Base-by-base conservation (phyloP, 2,888 invertebrate genomes). In the Abscondita cerata region DNA sequence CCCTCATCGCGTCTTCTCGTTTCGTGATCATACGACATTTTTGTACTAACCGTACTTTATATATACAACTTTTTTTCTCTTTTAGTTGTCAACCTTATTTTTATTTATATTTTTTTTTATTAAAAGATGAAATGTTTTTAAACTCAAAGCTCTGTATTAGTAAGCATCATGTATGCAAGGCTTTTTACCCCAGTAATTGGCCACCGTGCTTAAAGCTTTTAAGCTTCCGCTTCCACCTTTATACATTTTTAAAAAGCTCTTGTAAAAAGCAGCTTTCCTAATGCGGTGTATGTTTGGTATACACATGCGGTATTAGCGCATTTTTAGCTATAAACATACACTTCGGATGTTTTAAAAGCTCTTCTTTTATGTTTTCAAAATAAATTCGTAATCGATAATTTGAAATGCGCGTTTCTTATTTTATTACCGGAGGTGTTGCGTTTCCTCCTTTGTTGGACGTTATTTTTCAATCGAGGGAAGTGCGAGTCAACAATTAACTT, bases 131-230 rank as follows among this genome's bases (percentile, higher is more conserved):
- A 59, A 59, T 59, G 38, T 56, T 64, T 60, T 55, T 40, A 62
- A 62, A 59, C 52, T 59, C 59, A 61, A 64, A 62, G 58, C 57
- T 59, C 62, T 66, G 68, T 70, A 72, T 72, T 73, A 73, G 69
- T 65, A 70, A 71, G 70, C 78, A 78, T 79, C 78, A 76, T 76
- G 74, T 78, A 78, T 78, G 79, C 78, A 78, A 74, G 76, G 78
- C 79, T 79, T 79, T 80, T 79, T 78, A 79, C 78, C 73, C 68
- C 74, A 73, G 76, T 80, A 79, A 81, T 81, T 81, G 81, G 79
- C 79, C 80, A 80, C 80, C 77, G 77, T 77, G 79, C 80, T 80
- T 80, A 79, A 77, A 80, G 81, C 81, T 81, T 80, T 81, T 81
- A 81, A 79, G 77, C 79, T 72, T 73, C 72, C 76, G 75, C 77